Percentiles rank a stretch among this genome's conserved stretches.
Evolutionary conservation across 2,888 invertebrate genomes (phyloP).

Genomic region (Diarsia dahlii): DNA sequence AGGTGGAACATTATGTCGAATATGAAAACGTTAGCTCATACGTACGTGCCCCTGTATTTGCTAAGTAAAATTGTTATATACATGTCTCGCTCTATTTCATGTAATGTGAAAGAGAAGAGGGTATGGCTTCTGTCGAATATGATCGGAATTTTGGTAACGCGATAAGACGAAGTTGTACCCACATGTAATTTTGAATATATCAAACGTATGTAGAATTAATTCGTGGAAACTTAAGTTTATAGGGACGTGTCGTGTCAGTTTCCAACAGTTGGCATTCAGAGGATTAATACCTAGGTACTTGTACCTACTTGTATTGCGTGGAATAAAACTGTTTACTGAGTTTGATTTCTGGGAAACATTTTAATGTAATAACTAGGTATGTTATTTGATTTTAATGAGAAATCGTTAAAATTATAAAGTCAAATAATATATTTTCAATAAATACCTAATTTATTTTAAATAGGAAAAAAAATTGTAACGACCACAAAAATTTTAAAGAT

Average conservation of each 20-base stretch:
- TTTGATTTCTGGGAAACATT: constrained; percentile 23
- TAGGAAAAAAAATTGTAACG: background rate
- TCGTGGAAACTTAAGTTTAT: constrained; percentile 56
- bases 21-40: constrained; percentile 28
- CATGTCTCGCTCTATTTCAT: constrained; percentile 46
- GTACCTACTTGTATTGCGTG: constrained; percentile 2
- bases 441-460: background rate
- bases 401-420: background rate
- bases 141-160: constrained; percentile 62
- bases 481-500: background rate
- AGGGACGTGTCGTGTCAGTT: constrained; percentile 49
- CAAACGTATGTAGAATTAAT: constrained; percentile 63
- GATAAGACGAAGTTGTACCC: constrained; percentile 65
- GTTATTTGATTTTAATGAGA: constrained; percentile 1
- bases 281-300: constrained; percentile 20
- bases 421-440: background rate
- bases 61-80: constrained; percentile 29
- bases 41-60: constrained; percentile 27
- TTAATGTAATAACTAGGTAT: background rate
- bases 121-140: constrained; percentile 38
- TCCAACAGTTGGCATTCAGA: constrained; percentile 28
- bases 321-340: constrained; percentile 8
- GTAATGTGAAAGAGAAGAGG: constrained; percentile 38
- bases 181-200: constrained; percentile 64
- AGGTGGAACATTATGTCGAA: constrained; percentile 10